These are phyloP conservation scores for Acanthornis magna DNA, from an alignment of 2,797 vertebrate species.

Conservation along the genomic window DNA sequence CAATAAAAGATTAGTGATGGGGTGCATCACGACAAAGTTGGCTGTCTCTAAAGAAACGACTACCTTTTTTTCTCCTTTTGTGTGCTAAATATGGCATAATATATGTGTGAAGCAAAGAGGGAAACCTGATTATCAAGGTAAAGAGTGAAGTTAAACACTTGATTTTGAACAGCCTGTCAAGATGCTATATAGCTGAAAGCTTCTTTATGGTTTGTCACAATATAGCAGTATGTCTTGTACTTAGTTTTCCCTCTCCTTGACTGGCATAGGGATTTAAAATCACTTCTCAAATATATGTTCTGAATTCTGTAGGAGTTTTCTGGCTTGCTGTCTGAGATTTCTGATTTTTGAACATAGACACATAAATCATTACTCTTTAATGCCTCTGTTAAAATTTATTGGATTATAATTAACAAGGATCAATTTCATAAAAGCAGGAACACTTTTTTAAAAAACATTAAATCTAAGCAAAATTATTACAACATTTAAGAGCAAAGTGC, in stretches of 20 bases:
- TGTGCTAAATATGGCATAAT: background rate
- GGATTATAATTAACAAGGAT: conserved; percentile 40
- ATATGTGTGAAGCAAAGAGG: background rate
- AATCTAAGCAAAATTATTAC: conserved; percentile 30
- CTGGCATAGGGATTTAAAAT: conserved; percentile 10
- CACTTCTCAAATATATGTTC: background rate
- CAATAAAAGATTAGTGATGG: background rate
- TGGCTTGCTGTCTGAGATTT: conserved; percentile 5
- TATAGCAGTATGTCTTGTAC: background rate
- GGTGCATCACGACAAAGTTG: background rate
- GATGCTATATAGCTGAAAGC: conserved; percentile 14
- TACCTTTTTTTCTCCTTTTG: background rate
- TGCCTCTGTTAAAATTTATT: conserved; percentile 32
- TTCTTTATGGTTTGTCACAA: conserved; percentile 28
- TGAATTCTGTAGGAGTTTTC: conserved; percentile 5
- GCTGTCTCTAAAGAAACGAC: background rate
- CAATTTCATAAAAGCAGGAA: conserved; percentile 12
- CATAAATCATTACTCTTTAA: conserved; percentile 7
- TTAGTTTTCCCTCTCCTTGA: background rate
- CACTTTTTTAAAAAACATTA: conserved; percentile 28
- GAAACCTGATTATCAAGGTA: background rate
- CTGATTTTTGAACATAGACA: conserved; percentile 18
- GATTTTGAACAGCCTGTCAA: conserved; percentile 29
- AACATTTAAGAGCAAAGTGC: conserved; percentile 36
- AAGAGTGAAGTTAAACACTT: conserved; percentile 21